Conservation (phyloP, 2,797 vertebrate species). For the Danio aesculapii region DNA sequence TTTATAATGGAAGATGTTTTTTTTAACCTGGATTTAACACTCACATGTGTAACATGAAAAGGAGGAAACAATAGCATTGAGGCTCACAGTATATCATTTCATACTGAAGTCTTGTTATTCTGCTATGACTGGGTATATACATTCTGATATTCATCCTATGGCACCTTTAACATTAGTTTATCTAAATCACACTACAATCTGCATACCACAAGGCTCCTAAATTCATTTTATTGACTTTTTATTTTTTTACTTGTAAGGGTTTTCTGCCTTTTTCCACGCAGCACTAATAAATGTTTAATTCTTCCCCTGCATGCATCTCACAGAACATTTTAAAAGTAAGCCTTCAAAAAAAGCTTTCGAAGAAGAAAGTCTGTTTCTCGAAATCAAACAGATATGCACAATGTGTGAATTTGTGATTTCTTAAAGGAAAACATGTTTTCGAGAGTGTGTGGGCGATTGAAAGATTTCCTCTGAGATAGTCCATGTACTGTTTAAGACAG, state of each 20-base stretch:
- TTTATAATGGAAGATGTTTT: no score
- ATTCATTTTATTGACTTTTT: neutral
- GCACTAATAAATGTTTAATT: slow-evolving; percentile 75
- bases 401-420: neutral
- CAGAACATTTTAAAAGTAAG: slow-evolving; percentile 68
- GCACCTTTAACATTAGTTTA: no score
- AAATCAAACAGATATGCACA: neutral
- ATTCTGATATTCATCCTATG: no score
- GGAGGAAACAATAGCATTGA: no score
- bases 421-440: neutral
- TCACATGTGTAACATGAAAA: no score
- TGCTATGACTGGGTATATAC: no score
- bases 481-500: neutral
- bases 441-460: neutral
- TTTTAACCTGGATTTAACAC: no score
- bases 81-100: no score
- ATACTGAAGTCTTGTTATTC: no score
- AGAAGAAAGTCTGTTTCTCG: slow-evolving; percentile 49
- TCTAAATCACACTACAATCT: no score
- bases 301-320: slow-evolving; percentile 66
- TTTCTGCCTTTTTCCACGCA: slow-evolving; percentile 57
- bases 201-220: slow-evolving; percentile 35
- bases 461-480: no score
- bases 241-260: neutral
- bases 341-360: slow-evolving; percentile 60